A percentile compares a stretch with the other conserved stretches of the same genome.
These are phyloP conservation scores for Cyanocitta stelleri DNA, from an alignment of 2,113 vertebrate species.

Conservation along the genomic window DNA sequence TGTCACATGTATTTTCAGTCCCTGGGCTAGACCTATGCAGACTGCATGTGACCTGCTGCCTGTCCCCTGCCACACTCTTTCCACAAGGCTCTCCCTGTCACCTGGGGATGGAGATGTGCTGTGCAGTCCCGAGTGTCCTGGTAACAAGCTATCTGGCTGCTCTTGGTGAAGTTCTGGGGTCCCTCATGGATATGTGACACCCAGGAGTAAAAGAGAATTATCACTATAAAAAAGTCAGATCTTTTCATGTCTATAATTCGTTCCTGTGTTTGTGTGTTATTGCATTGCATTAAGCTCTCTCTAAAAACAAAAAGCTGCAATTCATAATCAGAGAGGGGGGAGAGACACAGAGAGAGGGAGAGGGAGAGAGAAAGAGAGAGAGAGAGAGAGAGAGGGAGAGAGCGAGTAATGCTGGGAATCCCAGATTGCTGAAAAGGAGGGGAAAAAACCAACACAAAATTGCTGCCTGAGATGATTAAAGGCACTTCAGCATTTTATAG, in stretches of 20 bases:
- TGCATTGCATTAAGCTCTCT: conserved; percentile 41
- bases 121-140: not conserved
- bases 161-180: not conserved
- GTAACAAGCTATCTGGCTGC: not conserved
- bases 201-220: conserved; percentile 35
- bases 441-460: not conserved
- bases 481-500: conserved; percentile 34
- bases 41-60: not conserved
- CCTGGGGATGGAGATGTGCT: not conserved
- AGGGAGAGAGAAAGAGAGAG: not conserved
- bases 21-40: not conserved
- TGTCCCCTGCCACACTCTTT: not conserved
- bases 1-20: not conserved
- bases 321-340: not conserved
- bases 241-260: conserved; percentile 16
- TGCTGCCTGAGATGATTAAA: conserved; percentile 37
- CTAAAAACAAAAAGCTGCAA: conserved; percentile 20
- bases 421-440: conserved; percentile 31
- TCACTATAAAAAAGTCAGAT: conserved; percentile 13
- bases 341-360: not conserved
- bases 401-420: conserved; percentile 11
- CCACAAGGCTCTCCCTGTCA: not conserved
- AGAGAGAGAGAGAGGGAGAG: not conserved
- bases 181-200: not conserved
- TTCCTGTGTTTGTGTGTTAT: conserved; percentile 19